Base-by-base conservation (phyloP, 2,888 invertebrate species). In the Plagodis pulveraria region DNA sequence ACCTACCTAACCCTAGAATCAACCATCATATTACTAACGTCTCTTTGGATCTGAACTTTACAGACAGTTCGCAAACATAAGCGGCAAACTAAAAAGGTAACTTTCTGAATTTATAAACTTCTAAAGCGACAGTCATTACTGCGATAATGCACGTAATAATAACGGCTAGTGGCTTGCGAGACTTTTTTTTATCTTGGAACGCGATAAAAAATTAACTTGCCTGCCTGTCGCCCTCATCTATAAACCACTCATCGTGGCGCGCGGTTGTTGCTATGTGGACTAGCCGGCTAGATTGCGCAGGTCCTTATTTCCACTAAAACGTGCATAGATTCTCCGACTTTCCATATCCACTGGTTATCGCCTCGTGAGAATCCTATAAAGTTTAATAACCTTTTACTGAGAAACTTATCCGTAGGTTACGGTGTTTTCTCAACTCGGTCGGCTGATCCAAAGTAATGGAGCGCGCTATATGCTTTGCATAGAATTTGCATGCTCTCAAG, bases 401-500 rank as follows among this genome's bases (percentile, higher is more conserved):
- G 8, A 34, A 5, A 2, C 22, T 33, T 11, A 35, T 22, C 46
- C 48, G 41, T 22, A 34, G 34, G 9, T 8, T n/a, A 38, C 34
- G 11, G 47, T n/a, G 60, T n/a, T 41, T 61, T 50, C 75, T 70
- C 56, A 55, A 71, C 71, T 65, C 56, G 70, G 70, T 62, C 68
- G 71, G 62, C 53, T 74, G 66, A 73, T 76, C 72, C 71, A 63
- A 65, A 73, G 71, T 73, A 73, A 70, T 70, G 70, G 73, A 72
- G 62, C 55, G 36, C 76, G 72, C n/a, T 42, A 72, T 71, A 63
- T 50, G 69, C 70, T 76, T 77, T 75, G 76, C 76, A 76, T 81
- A 77, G 72, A 74, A 80, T 81, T 83, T 81, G 81, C 80, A 80
- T 81, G 76, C 72, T 73, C 66, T 69, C 66, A 66, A 69, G 66